Evolutionary conservation across 2,888 invertebrate species (phyloP), one percentile per base, ranked within the genome.

Genomic region (Andrena hattorfiana): DNA sequence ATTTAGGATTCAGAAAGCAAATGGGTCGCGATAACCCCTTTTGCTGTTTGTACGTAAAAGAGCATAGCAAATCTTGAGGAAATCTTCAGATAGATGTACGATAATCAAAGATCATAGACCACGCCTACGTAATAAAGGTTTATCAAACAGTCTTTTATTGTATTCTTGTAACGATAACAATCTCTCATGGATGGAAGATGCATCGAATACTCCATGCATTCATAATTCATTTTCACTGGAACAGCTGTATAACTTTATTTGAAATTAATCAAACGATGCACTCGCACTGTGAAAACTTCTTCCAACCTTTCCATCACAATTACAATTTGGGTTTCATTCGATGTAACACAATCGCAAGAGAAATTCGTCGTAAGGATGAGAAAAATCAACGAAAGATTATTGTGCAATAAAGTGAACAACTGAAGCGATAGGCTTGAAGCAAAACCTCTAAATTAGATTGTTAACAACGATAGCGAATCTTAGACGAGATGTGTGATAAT

Each of bases 81-180:
- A 49, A 79, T 81, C 76, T 72, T 70, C 54, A 30, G 42, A 49
- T 63, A 85, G 87, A 76, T 79, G 32, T 64, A 59, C 30, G 81
- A 87, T 87, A 81, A 85, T 87, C 81, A 77, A 70, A 75, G 72
- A 83, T 84, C 78, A 79, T 30, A 42, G 26, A 28, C 16, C 74
- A 51, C 74, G 67, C 64, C 64, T 28, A 60, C 77, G 70, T 30
- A 66, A 66, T 67, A 48, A 59, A 49, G 62, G 59, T 64, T 88
- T 81, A 86, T 88, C 85, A 81, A 71, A 81, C 78, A 63, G 72
- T 59, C 73, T 54, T 42, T 71, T 59, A 82, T 77, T 83, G 80
- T 81, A 73, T 74, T 82, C 75, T 71, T 42, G 49, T 70, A 56
- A 56, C 63, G 66, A 76, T 76, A 89, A 83, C 78, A 76, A 88